Percentiles rank a stretch among this genome's conserved stretches.
Conservation (phyloP, 2,113 vertebrate genomes). For the Hyla sarda region DNA sequence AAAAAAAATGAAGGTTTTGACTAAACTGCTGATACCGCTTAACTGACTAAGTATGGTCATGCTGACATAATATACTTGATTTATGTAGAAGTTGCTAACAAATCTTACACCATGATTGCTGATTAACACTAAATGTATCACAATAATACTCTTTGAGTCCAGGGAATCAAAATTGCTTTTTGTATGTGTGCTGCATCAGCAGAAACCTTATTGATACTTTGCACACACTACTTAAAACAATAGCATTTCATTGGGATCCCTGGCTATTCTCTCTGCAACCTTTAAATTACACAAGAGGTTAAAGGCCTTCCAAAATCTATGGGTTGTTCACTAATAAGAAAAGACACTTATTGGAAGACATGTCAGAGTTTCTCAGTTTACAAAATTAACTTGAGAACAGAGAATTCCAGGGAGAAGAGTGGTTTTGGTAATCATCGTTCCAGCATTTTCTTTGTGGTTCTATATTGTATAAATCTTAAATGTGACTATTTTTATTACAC, state of each 20-base stretch:
- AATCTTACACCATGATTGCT: slow-evolving; percentile 27
- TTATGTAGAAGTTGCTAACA: slow-evolving; percentile 46
- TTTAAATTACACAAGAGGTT: slow-evolving; percentile 40
- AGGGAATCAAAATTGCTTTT: slow-evolving; percentile 42
- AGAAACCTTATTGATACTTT: slow-evolving; percentile 28
- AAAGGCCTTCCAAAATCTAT: slow-evolving; percentile 44
- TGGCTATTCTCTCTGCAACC: slow-evolving; percentile 21
- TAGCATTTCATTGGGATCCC: slow-evolving; percentile 26
- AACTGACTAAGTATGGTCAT: slow-evolving; percentile 20
- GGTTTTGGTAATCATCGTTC: neutral
- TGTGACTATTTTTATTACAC: neutral
- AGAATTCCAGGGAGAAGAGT: slow-evolving; percentile 9
- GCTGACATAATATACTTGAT: slow-evolving; percentile 55
- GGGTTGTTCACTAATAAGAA: slow-evolving; percentile 45
- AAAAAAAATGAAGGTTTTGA: slow-evolving; percentile 21
- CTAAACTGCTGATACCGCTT: slow-evolving; percentile 42
- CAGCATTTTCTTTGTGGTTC: neutral
- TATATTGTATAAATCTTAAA: neutral
- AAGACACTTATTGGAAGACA: slow-evolving; percentile 49
- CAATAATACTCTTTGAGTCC: slow-evolving; percentile 35
- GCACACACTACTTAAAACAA: slow-evolving; percentile 16
- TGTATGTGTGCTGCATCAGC: slow-evolving; percentile 54
- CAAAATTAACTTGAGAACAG: slow-evolving; percentile 21
- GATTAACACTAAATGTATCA: slow-evolving; percentile 51
- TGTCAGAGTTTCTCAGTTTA: slow-evolving; percentile 26